Base-by-base conservation (phyloP, 1,140 invertebrate species). In the Venturia canescens region DNA sequence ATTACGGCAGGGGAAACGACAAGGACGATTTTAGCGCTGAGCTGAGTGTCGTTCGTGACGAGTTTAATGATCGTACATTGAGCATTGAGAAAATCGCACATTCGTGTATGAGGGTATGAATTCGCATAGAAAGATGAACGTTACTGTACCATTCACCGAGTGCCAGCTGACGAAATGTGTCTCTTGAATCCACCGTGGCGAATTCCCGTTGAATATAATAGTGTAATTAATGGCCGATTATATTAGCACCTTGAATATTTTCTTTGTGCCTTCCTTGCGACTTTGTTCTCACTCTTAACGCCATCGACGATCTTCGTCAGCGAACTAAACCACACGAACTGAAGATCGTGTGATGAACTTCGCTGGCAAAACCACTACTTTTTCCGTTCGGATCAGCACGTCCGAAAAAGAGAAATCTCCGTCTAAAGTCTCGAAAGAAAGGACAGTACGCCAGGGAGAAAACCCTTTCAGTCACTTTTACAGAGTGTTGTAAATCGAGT, bases 391-490 rank as follows among this genome's bases (percentile, higher is more conserved):
- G 50, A 27, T 13, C 31, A 48, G 2, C 21, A 74, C 1, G 48
- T 21, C 48, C 15, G 26, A 29, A 27, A 27, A 50, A 44, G 38
- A 48, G 53, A n/a, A 74, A 23, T 50, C n/a, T 44, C 57, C 50
- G 71, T 18, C 57, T 31, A 74, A 74, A 74, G 78, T 71, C 16
- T 11, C 57, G 38, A 69, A 78, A 0, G 67, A 34, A 44, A 66
- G 63, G 57, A 50, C 34, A 26, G 66, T 44, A 78, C 7, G 21
- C n/a, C 63, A 13, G 48, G 80, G 27, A 78, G 79, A 79, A 82
- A 90, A 87, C 82, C 85, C 84, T 88, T 89, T 87, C 53, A 78
- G 80, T 80, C 78, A 84, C 85, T 89, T 90, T 90, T 89, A 91
- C 85, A 87, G 83, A 85, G 60, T 31, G 79, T 66, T 84, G 81